Base-by-base conservation (phyloP, 2,888 invertebrate species). In the Nomada fabriciana region DNA sequence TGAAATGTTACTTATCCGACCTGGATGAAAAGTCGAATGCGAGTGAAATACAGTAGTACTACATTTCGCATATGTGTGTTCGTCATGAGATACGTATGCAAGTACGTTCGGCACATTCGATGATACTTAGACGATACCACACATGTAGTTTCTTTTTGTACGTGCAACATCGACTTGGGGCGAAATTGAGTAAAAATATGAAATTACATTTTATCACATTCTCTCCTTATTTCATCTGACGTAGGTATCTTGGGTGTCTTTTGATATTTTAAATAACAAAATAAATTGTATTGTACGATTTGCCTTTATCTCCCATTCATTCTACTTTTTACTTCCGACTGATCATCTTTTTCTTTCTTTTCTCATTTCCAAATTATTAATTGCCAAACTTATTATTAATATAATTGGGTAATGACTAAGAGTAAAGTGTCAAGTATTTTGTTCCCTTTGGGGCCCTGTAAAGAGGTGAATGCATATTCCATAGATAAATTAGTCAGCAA, bases 401-500 rank as follows among this genome's bases (percentile, higher is more conserved):
- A 65, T 64, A 13, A 23, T 52, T 25, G 63, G 25, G 65, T 57
- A 61, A 47, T 18, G 55, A 59, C 43, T 73, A 55, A 50, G 53
- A 43, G 23, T 68, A 71, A 36, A 71, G 36, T 52, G 63, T n/a
- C 7, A 68, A 78, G 57, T 57, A 65, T 53, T 64, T 63, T 36
- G 36, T 36, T 36, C 7, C 7, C 42, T 55, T 89, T 85, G 85
- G 89, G 87, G 86, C 85, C 85, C 87, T 63, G 80, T 85, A 85
- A 53, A 78, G 75, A 85, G 78, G 83, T 68, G 64, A 86, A 80
- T 57, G 83, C 84, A 77, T 86, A 82, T 25, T 23, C 43, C 23
- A 50, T 23, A 23, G 43, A n/a, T 76, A 47, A 53, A 61, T 57
- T 77, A 0, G n/a, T 2, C 20, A 68, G 59, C 50, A 80, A 83